Conservation (phyloP, 2,113 vertebrate species). For the Eretmochelys imbricata region DNA sequence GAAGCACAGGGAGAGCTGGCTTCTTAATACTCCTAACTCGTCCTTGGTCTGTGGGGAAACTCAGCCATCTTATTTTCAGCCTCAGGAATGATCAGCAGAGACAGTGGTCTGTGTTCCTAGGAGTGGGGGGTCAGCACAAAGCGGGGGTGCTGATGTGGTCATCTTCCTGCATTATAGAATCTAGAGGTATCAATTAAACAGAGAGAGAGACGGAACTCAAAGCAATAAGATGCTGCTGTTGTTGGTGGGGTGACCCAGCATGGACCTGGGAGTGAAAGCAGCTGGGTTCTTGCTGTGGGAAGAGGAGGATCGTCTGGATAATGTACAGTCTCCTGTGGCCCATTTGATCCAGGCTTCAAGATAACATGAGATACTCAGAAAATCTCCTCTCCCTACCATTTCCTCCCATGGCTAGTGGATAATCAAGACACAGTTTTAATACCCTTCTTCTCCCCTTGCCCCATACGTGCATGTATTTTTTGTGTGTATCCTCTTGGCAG, state of each 20-base stretch:
- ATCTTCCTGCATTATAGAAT: background rate
- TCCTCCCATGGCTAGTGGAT: conserved; percentile 18
- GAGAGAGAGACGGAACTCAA: background rate
- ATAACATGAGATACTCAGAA: background rate
- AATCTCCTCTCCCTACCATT: background rate
- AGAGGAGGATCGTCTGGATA: background rate
- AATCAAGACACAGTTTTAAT: conserved; percentile 60
- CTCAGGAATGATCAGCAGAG: background rate
- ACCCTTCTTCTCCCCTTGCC: conserved; percentile 32
- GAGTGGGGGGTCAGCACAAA: background rate
- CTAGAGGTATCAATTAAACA: background rate
- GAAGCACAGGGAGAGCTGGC: background rate
- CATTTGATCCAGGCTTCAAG: conserved; percentile 25
- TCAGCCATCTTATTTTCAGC: background rate
- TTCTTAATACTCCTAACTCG: background rate
- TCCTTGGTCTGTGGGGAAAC: background rate
- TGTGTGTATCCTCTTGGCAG: conserved; percentile 71
- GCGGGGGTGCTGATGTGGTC: background rate
- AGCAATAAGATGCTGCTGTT: background rate
- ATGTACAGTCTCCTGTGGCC: background rate
- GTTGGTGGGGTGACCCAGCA: background rate
- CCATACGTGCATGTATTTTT: conserved; percentile 42
- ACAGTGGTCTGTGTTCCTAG: conserved; percentile 6
- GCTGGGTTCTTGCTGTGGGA: background rate
- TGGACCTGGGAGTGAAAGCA: background rate